Evolutionary conservation across 2,113 vertebrate species (phyloP).

Genomic region (Chaetodon auriga): DNA sequence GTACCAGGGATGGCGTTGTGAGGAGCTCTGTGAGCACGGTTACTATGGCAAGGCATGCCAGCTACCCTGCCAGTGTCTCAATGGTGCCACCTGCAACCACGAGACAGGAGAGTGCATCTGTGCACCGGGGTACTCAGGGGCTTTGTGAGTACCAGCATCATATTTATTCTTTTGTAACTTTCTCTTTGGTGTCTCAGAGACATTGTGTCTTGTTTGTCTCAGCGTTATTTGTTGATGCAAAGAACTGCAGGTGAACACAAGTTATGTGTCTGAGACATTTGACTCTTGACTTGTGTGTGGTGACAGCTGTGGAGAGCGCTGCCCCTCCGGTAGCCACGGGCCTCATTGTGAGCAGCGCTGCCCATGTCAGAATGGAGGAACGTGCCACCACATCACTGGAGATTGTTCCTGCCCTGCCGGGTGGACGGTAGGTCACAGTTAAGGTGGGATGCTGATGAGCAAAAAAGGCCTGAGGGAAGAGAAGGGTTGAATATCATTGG

Average conservation of each 20-base stretch:
- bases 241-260: slow-evolving; percentile 25
- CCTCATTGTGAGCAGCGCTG: slow-evolving; percentile 96
- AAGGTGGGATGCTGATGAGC: neutral
- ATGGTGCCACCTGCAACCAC: slow-evolving; percentile 94
- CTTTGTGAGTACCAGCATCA: slow-evolving; percentile 89
- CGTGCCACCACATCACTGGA: slow-evolving; percentile 96
- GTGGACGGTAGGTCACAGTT: slow-evolving; percentile 89
- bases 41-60: slow-evolving; percentile 96
- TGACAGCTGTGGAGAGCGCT: slow-evolving; percentile 93
- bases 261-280: slow-evolving; percentile 29
- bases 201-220: slow-evolving; percentile 27
- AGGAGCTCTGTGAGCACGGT: slow-evolving; percentile 91
- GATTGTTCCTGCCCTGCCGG: slow-evolving; percentile 95
- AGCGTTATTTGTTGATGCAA: slow-evolving; percentile 16
- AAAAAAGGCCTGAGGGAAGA: slow-evolving; percentile 14
- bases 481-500: neutral
- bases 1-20: slow-evolving; percentile 97
- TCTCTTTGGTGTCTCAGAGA: neutral
- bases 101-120: slow-evolving; percentile 97
- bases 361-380: slow-evolving; percentile 96
- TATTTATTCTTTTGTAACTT: slow-evolving; percentile 28
- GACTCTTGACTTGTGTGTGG: slow-evolving; percentile 43
- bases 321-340: slow-evolving; percentile 95
- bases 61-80: slow-evolving; percentile 93
- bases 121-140: slow-evolving; percentile 93